Conservation (phyloP, 1,140 invertebrate species). For the Penaeus vannamei region DNA sequence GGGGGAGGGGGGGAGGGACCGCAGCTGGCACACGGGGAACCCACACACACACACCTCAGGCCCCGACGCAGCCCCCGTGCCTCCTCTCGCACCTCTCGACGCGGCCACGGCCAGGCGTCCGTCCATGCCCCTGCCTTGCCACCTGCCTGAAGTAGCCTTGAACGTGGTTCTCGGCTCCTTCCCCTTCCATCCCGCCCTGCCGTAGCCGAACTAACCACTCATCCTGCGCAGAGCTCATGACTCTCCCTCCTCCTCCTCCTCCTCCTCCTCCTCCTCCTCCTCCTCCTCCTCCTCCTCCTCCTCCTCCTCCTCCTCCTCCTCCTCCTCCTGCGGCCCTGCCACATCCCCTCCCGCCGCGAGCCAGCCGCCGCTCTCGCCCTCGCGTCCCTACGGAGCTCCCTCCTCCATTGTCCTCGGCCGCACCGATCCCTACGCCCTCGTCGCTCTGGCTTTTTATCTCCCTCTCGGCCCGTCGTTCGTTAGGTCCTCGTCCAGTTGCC, state of each 20-base stretch:
- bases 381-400: too few relatives aligned
- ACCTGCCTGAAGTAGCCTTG: too few relatives aligned
- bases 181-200: too few relatives aligned
- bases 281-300: background rate
- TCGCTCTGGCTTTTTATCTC: too few relatives aligned
- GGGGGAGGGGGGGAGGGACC: background rate
- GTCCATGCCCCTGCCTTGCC: too few relatives aligned
- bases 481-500: too few relatives aligned
- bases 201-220: too few relatives aligned
- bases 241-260: background rate
- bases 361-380: background rate
- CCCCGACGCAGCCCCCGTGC: background rate
- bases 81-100: background rate
- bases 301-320: background rate
- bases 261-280: background rate
- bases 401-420: too few relatives aligned
- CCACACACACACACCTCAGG: too few relatives aligned
- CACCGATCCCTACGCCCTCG: too few relatives aligned
- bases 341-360: background rate
- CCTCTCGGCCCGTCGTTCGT: too few relatives aligned
- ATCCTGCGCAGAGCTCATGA: background rate
- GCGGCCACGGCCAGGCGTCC: background rate
- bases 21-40: constrained; percentile 37
- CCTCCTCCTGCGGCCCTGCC: background rate
- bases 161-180: too few relatives aligned